phyloP scores from a whole-genome alignment of 2,797 vertebrate genomes.

The Percopsis omiscomaycus region DNA sequence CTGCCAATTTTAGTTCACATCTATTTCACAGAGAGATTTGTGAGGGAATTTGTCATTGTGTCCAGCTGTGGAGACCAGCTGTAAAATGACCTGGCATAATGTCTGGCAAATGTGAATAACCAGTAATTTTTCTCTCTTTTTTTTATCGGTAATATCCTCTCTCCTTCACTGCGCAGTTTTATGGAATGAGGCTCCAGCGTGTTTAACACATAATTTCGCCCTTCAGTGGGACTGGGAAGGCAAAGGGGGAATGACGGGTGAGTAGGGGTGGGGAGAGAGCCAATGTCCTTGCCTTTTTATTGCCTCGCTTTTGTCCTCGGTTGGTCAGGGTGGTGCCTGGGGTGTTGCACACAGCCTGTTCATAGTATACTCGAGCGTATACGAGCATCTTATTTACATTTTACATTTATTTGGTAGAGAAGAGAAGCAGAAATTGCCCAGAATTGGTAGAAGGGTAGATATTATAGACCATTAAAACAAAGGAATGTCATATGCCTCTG shows the following conservation, averaged over 20 bases:
- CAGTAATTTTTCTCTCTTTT: slow-evolving; percentile 39
- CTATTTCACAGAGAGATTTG: slow-evolving; percentile 42
- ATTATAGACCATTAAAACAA: slow-evolving; percentile 46
- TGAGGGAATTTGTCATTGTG: slow-evolving; percentile 35
- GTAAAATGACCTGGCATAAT: slow-evolving; percentile 49
- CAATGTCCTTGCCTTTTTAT: slow-evolving; percentile 72
- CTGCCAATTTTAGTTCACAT: slow-evolving; percentile 19
- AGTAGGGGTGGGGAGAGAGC: slow-evolving; percentile 7
- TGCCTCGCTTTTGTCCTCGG: slow-evolving; percentile 60
- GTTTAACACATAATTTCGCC: slow-evolving; percentile 74
- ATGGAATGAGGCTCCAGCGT: slow-evolving; percentile 66
- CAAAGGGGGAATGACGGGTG: slow-evolving; percentile 35
- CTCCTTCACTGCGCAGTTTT: slow-evolving; percentile 58
- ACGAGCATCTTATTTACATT: too few relatives aligned
- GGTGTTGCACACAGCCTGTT: slow-evolving; percentile 55
- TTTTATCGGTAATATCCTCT: slow-evolving; percentile 53
- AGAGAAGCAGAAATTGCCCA: slow-evolving; percentile 45
- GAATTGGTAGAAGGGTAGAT: slow-evolving; percentile 45
- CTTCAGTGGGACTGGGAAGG: slow-evolving; percentile 49
- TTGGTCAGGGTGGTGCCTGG: slow-evolving; percentile 55
- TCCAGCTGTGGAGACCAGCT: slow-evolving; percentile 26
- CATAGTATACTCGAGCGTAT: slow-evolving; percentile 15
- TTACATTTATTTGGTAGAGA: slow-evolving; percentile 30
- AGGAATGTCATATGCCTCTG: too few relatives aligned
- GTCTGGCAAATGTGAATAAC: slow-evolving; percentile 60